A percentile compares a stretch with the other conserved stretches of the same genome.
These are phyloP conservation scores for Carollia perspicillata DNA, from an alignment of 2,113 vertebrate genomes.

Conservation along the genomic window DNA sequence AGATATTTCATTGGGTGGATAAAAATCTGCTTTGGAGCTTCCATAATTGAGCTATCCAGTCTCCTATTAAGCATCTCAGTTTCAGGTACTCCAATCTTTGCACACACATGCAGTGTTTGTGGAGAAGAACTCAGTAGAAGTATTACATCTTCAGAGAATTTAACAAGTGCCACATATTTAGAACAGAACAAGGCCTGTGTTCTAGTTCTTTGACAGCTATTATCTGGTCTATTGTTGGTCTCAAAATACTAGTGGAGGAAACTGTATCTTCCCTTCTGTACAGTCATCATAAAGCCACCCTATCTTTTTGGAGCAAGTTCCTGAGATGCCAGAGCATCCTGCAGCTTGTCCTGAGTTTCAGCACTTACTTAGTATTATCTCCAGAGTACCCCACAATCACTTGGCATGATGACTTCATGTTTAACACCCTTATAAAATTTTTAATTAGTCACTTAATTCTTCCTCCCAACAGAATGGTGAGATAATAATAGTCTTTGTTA, in stretches of 20 bases:
- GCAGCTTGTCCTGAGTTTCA: neutral
- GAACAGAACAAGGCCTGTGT: neutral
- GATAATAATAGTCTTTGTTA: slow-evolving; percentile 56
- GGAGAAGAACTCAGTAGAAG: neutral
- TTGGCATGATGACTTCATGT: neutral
- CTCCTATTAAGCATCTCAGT: too few relatives aligned
- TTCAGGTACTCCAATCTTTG: neutral
- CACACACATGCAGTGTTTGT: accelerated
- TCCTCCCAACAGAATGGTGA: slow-evolving; percentile 36
- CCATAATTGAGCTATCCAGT: neutral
- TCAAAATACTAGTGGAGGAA: neutral
- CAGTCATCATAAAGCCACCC: neutral
- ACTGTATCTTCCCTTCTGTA: neutral
- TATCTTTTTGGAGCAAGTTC: neutral
- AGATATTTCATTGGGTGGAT: neutral
- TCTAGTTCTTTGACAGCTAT: neutral
- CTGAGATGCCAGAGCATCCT: neutral
- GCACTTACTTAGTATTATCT: neutral
- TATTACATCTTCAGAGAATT: neutral
- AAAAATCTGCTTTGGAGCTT: neutral
- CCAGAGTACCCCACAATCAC: neutral
- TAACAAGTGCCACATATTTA: neutral
- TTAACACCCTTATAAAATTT: slow-evolving; percentile 46
- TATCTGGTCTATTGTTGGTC: neutral
- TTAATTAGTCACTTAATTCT: slow-evolving; percentile 58